A percentile compares a stretch with the other conserved stretches of the same genome.
phyloP scores from a whole-genome alignment of 2,797 vertebrate genomes.

The Chloroceryle inda region DNA sequence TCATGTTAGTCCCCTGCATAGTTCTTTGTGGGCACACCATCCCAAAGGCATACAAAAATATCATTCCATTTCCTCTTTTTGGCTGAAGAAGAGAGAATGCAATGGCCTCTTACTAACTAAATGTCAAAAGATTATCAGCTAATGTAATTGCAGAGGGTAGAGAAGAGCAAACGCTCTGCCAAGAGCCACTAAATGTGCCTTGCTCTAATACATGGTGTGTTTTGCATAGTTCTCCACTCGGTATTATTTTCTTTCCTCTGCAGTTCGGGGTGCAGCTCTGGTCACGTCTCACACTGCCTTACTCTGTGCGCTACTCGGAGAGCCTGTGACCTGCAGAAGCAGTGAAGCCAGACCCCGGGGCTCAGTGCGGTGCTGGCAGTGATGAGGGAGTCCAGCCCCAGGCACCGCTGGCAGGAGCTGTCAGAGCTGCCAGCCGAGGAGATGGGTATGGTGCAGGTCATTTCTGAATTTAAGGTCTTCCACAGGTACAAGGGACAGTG shows the following conservation, averaged over 20 bases:
- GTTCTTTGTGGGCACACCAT: background rate
- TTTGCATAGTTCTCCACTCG: background rate
- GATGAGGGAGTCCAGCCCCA: accelerated
- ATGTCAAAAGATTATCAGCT: background rate
- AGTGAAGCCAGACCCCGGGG: background rate
- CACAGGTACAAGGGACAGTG: accelerated
- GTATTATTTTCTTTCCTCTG: background rate
- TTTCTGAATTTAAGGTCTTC: background rate
- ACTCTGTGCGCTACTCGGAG: accelerated
- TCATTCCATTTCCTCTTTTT: background rate
- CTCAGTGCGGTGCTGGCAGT: accelerated
- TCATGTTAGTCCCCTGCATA: accelerated
- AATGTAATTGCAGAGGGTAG: background rate
- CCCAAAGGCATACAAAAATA: background rate
- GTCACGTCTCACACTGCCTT: background rate
- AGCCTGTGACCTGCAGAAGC: background rate
- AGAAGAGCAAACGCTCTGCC: background rate
- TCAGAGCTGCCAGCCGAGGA: background rate
- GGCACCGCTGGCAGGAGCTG: background rate
- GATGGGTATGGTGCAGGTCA: background rate
- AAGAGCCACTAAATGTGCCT: background rate
- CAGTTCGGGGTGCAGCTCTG: background rate
- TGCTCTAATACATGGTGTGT: background rate
- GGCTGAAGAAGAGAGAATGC: background rate
- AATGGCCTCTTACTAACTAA: background rate